Conservation (phyloP, 2,797 vertebrate species). For the Cyprinodon diabolis region DNA sequence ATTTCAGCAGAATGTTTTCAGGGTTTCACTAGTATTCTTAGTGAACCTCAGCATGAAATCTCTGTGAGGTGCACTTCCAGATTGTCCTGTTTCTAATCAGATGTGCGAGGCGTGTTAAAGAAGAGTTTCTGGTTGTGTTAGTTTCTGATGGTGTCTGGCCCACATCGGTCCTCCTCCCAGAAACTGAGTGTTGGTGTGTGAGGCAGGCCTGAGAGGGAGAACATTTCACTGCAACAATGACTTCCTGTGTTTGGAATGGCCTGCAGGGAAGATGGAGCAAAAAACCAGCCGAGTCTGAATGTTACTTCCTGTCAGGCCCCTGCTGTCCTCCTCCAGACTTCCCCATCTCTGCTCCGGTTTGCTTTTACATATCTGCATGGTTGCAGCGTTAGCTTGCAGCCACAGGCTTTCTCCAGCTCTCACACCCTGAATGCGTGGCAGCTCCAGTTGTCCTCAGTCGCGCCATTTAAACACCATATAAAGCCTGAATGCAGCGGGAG, state of each 20-base stretch:
- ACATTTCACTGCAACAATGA: conserved; percentile 12
- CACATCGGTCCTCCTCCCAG: conserved; percentile 26
- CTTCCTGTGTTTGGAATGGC: conserved; percentile 7
- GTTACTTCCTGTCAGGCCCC: conserved; percentile 19
- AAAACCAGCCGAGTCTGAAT: conserved; percentile 13
- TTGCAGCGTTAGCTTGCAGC: background rate
- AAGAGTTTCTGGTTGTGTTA: conserved; percentile 31
- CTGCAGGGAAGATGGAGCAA: conserved; percentile 20
- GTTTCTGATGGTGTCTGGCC: conserved; percentile 26
- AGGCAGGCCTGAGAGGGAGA: background rate
- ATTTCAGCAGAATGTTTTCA: background rate
- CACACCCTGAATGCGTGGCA: background rate
- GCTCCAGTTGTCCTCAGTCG: background rate
- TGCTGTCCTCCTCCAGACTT: background rate
- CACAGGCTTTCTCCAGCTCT: background rate
- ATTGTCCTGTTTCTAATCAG: background rate
- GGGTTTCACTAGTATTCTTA: background rate
- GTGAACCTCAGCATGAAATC: background rate
- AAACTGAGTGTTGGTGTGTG: background rate
- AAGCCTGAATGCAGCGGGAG: conserved; percentile 1
- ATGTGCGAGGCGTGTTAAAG: background rate
- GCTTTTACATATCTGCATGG: background rate
- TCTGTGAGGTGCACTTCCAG: background rate
- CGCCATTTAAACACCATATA: background rate
- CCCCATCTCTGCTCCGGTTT: background rate